Evolutionary conservation across 2,113 vertebrate species (phyloP), one percentile per base, ranked within the genome.

Genomic region (Papio anubis): DNA sequence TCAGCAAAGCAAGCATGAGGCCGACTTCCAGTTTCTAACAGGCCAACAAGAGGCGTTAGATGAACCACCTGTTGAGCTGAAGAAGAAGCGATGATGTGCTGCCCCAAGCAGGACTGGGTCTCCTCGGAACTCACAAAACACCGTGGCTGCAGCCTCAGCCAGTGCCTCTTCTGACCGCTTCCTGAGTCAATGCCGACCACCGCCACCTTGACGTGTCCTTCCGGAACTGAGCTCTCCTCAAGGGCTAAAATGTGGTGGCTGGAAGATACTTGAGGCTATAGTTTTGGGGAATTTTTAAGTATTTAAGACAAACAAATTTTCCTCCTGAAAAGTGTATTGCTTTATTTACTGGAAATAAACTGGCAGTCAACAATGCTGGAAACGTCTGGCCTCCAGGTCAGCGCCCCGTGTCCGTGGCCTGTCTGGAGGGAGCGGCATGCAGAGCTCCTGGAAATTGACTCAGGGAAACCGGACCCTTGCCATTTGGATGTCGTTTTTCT

Each of bases 401-500:
- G 17, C 6, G 61, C 32, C 45, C 35, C 5, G 0, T 3, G 48
- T 16, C 2, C 38, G 0, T 3, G 48, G 35, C 2, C 38, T 1
- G 18, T 18, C n/a, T 18, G 13, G 14, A 8, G 6, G 20, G 32
- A 11, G 68, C 48, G 2, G 3, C 1, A 5, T 1, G 18, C n/a
- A 16, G 5, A 30, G 8, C 23, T 0, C 32, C 10, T 14, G 3
- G 72, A 18, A 0, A 0, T 7, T 45, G 1, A 27, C 59, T 6
- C 2, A 0, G 43, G 40, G 3, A 14, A 8, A 9, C 57, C 0
- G 6, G 13, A 6, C 7, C 5, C 92, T 72, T 8, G 66, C 50
- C 16, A 0, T 21, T 23, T 0, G 57, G 12, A 10, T 8, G 14
- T 3, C 0, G 8, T 2, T 3, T 66, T 5, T 14, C 78, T 25